Conservation (phyloP, 2,113 vertebrate genomes). For the Puffinus mauretanicus region DNA sequence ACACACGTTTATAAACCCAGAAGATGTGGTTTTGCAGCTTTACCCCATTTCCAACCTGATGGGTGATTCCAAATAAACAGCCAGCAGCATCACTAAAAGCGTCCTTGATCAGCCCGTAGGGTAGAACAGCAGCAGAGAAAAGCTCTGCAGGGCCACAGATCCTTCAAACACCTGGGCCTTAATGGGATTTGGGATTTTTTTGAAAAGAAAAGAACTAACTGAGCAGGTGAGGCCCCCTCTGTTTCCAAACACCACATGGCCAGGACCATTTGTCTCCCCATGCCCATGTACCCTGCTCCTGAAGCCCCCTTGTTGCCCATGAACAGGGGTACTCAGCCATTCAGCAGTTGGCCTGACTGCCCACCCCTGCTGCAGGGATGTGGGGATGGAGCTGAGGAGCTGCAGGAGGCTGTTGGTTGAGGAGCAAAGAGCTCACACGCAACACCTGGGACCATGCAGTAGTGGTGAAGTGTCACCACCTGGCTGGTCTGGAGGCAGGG, state of each 20-base stretch:
- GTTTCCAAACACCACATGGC: neutral
- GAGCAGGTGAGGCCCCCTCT: neutral
- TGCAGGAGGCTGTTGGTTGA: neutral
- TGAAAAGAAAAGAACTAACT: neutral
- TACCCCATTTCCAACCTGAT: neutral
- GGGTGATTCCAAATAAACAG: conserved; percentile 29
- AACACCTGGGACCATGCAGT: neutral
- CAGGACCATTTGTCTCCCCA: neutral
- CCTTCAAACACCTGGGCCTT: neutral
- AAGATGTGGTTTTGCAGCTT: neutral
- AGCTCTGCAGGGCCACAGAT: neutral
- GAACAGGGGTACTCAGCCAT: neutral
- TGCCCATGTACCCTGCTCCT: neutral
- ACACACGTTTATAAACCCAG: neutral
- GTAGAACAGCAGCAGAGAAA: neutral
- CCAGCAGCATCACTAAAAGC: neutral
- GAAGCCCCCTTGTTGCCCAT: fast-evolving
- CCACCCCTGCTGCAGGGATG: neutral
- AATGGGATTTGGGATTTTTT: neutral
- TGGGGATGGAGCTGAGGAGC: neutral
- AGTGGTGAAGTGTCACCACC: neutral
- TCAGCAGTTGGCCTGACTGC: neutral
- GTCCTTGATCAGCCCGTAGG: neutral
- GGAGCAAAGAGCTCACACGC: neutral
- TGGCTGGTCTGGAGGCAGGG: neutral